Percentiles rank a stretch among this genome's conserved stretches.
phyloP scores from a whole-genome alignment of 2,888 invertebrate species.

The Andrena haemorrhoa region DNA sequence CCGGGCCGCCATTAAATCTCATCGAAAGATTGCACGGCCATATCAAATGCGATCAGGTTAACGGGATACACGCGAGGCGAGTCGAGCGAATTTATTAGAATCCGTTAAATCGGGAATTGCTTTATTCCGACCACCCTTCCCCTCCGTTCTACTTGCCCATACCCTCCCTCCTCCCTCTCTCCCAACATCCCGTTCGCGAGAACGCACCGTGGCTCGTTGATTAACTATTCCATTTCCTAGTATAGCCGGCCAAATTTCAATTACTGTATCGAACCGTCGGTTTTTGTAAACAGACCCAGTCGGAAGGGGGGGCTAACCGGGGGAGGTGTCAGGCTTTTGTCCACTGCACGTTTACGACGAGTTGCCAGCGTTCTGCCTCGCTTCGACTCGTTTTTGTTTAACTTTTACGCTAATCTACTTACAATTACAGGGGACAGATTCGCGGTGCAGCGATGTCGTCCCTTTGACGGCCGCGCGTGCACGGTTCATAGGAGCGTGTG shows the following conservation, averaged over 20 bases:
- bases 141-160: no score
- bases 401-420: slow-evolving; percentile 64
- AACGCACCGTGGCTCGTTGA: slow-evolving; percentile 41
- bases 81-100: slow-evolving; percentile 49
- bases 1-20: slow-evolving; percentile 8
- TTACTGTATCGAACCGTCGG: slow-evolving; percentile 62
- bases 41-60: slow-evolving; percentile 37
- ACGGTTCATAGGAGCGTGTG: no score
- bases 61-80: slow-evolving; percentile 20
- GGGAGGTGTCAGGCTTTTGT: slow-evolving; percentile 44
- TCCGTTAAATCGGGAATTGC: slow-evolving; percentile 43
- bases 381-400: slow-evolving; percentile 53
- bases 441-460: slow-evolving; percentile 28
- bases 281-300: slow-evolving; percentile 45
- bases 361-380: slow-evolving; percentile 24
- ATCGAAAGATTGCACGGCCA: slow-evolving; percentile 16
- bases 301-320: neutral
- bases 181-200: slow-evolving; percentile 11
- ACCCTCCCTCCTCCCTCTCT: neutral
- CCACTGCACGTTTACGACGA: slow-evolving; percentile 46
- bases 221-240: slow-evolving; percentile 63
- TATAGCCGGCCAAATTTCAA: slow-evolving; percentile 61
- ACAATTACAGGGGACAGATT: slow-evolving; percentile 60
- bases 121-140: neutral
- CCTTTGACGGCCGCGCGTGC: no score